Conservation (phyloP, 2,888 invertebrate species). For the Athalia rosae region DNA sequence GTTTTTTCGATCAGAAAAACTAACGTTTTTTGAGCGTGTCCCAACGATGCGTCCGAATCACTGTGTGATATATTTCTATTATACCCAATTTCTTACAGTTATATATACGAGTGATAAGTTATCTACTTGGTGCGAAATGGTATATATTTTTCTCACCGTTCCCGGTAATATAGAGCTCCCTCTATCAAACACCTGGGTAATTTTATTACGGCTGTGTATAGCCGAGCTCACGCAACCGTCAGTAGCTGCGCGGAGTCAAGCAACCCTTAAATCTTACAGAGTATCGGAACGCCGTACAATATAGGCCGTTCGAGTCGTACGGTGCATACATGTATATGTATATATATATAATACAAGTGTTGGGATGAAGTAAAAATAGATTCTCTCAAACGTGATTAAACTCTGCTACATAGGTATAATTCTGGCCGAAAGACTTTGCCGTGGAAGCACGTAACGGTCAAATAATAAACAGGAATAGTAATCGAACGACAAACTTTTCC, state of each 20-base stretch:
- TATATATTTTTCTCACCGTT: neutral
- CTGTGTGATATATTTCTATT: too few species aligned
- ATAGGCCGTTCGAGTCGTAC: neutral
- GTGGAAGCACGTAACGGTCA: neutral
- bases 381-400: slow-evolving; percentile 20
- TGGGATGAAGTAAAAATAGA: slow-evolving; percentile 28
- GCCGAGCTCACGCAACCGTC: slow-evolving; percentile 29
- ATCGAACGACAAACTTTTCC: neutral
- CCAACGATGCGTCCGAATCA: too few species aligned
- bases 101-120: slow-evolving; percentile 1
- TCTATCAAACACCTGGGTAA: slow-evolving; percentile 16
- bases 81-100: too few species aligned
- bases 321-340: neutral
- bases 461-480: slow-evolving; percentile 36
- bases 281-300: neutral
- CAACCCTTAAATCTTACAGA: slow-evolving; percentile 31
- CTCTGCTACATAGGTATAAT: slow-evolving; percentile 8
- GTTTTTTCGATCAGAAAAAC: too few species aligned
- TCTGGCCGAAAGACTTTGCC: neutral
- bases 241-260: slow-evolving; percentile 2
- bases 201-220: slow-evolving; percentile 28
- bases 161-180: neutral
- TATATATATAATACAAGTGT: neutral
- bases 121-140: slow-evolving; percentile 23
- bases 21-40: too few species aligned